Evolutionary conservation across 2,797 vertebrate genomes (phyloP).

Genomic region (Apogon hyalosoma): DNA sequence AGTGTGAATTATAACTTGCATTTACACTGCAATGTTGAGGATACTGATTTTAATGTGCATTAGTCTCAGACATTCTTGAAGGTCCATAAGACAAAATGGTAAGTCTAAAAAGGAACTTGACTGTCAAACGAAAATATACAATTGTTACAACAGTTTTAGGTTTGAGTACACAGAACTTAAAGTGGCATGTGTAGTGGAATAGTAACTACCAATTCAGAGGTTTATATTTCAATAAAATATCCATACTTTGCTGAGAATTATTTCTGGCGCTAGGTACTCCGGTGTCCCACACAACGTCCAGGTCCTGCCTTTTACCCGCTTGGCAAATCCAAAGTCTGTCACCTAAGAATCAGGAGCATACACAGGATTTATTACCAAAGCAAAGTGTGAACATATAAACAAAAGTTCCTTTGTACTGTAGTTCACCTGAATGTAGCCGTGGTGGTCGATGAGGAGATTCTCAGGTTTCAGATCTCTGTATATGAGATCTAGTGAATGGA

Average conservation of each 20-base stretch:
- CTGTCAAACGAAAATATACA: not conserved
- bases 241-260: slow-evolving; percentile 98
- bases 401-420: not conserved
- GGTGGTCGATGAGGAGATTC: slow-evolving; percentile 99
- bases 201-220: not conserved
- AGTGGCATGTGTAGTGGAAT: not conserved
- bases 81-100: too few relatives aligned
- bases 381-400: not conserved
- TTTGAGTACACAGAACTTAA: not conserved
- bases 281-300: slow-evolving; percentile 99
- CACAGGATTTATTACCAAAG: not conserved
- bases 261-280: slow-evolving; percentile 98
- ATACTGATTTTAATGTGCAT: too few relatives aligned
- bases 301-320: slow-evolving; percentile 98
- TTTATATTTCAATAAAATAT: slow-evolving; percentile 2
- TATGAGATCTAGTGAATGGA: slow-evolving; percentile 99
- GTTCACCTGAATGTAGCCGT: slow-evolving; percentile 97
- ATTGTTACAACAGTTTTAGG: not conserved
- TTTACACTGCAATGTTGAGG: too few relatives aligned
- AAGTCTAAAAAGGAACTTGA: too few relatives aligned
- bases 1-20: too few relatives aligned
- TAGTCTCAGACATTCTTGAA: too few relatives aligned
- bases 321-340: slow-evolving; percentile 94
- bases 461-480: slow-evolving; percentile 99
- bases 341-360: slow-evolving; percentile 69